phyloP scores from a whole-genome alignment of 2,888 invertebrate species.

The Dysmachus trigonus region DNA sequence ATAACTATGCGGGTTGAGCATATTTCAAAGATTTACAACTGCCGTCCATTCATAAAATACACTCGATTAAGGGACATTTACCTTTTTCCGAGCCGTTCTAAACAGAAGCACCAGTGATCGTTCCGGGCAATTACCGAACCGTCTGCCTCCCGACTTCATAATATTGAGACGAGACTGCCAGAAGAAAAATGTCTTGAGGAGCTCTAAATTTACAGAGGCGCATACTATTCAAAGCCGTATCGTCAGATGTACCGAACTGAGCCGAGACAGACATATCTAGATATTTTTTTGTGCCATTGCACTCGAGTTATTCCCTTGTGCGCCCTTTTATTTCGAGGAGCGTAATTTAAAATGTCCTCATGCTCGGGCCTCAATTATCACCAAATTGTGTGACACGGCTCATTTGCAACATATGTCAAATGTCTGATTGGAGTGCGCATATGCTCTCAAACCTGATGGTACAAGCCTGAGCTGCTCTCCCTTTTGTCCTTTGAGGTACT shows the following conservation, averaged over 20 bases:
- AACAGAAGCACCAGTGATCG: conserved; percentile 39
- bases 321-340: conserved; percentile 16
- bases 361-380: conserved; percentile 40
- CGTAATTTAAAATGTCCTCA: conserved; percentile 34
- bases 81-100: not conserved
- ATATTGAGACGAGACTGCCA: conserved; percentile 15
- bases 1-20: not conserved
- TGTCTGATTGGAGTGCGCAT: conserved; percentile 28
- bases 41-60: conserved; percentile 21
- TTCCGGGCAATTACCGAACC: conserved; percentile 44
- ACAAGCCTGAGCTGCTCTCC: not conserved
- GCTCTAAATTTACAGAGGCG: conserved; percentile 24
- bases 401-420: conserved; percentile 48
- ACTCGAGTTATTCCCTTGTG: conserved; percentile 25
- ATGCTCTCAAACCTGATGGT: conserved; percentile 2
- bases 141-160: conserved; percentile 14
- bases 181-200: conserved; percentile 25
- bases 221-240: not conserved
- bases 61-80: conserved; percentile 30
- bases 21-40: not conserved
- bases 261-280: not conserved
- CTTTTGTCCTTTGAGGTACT: conserved; percentile 18
- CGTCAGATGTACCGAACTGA: conserved; percentile 1
- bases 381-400: conserved; percentile 48
- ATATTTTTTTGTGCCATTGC: conserved; percentile 41